Base-by-base conservation (phyloP, 2,113 vertebrate genomes). In the Siniperca chuatsi region DNA sequence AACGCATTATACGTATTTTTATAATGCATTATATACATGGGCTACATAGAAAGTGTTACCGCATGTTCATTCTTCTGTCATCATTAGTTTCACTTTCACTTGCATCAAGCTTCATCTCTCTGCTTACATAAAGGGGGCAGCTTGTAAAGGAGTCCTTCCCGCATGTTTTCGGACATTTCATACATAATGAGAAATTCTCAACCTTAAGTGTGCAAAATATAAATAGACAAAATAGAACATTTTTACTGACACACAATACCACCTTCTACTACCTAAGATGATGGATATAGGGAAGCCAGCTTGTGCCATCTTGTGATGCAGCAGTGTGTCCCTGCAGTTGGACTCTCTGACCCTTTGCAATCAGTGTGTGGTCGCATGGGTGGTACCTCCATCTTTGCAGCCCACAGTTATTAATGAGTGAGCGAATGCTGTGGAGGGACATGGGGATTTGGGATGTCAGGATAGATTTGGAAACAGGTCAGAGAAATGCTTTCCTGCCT, bases 401-500 rank as follows among this genome's bases (percentile, higher is more conserved):
- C 84, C 72, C 44, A 48, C 37, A 75, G 76, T 80, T 75, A 67
- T 65, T 57, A 83, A 87, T 82, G 76, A 82, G 61, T 71, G 44
- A 72, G 70, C 4, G 0, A 70, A 58, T 75, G 60, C 62, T 25
- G 52, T 29, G 58, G 78, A 60, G 84, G 40, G 54, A 80, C 75
- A 8, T 33, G 12, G 87, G 86, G 68, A 81, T 86, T 79, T 86
- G 54, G 55, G 50, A 62, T 73, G 73, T 80, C 83, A 82, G 69
- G 37, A 69, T 61, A 76, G 85, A 87, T 89, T 89, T 82, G 65
- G 61, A 61, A 82, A 80, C 64, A 52, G 57, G 75, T 79, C 70
- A 67, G 50, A 67, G 29, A 76, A 83, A 81, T 54, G 77, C 52
- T 83, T 75, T 60, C 12, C 44, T 46, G 66, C 79, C 67, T 62